These are phyloP conservation scores for Chloroceryle amazona DNA, from an alignment of 2,797 vertebrate genomes.

Conservation along the genomic window DNA sequence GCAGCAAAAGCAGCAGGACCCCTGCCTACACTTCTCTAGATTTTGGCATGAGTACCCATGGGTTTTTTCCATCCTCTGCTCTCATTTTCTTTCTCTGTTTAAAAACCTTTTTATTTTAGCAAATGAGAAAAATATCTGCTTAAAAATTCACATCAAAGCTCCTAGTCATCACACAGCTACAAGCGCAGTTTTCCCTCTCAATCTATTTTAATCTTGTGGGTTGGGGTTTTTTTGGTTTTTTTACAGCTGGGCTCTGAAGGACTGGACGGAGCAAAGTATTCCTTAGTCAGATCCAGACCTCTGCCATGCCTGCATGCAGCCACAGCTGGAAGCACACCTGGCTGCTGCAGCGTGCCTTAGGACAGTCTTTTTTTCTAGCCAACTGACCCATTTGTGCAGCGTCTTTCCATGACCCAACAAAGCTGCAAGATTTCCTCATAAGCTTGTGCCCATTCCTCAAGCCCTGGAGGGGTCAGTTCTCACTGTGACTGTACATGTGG, in stretches of 20 bases:
- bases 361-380: accelerated
- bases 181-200: background rate
- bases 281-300: background rate
- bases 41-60: background rate
- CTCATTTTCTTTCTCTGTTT: background rate
- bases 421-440: background rate
- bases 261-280: background rate
- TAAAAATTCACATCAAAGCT: constrained; percentile 1
- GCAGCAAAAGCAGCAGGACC: background rate
- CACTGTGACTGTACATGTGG: accelerated
- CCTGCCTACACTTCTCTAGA: background rate
- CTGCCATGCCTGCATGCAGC: accelerated
- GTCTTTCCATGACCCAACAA: background rate
- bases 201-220: background rate
- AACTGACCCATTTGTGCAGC: accelerated
- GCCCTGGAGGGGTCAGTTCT: background rate
- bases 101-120: constrained; percentile 12
- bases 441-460: accelerated
- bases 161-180: background rate
- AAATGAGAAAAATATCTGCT: background rate
- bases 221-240: background rate
- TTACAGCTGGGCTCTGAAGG: background rate
- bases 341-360: background rate
- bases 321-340: background rate
- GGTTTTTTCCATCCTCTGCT: background rate